Evolutionary conservation across 2,113 vertebrate species (phyloP).

Genomic region (Apistogramma diplotaenia): DNA sequence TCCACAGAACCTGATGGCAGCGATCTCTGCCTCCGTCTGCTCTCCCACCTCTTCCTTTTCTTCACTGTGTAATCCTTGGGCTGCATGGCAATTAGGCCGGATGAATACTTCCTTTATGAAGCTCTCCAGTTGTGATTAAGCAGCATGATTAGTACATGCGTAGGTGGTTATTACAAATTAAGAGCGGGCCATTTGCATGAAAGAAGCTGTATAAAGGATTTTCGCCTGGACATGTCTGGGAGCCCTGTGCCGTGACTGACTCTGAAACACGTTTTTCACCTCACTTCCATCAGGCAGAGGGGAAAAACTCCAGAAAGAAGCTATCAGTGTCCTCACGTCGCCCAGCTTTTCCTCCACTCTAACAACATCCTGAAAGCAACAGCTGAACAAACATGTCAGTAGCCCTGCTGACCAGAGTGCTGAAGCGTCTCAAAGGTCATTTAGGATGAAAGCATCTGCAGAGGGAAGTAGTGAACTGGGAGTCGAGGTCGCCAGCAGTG

Average conservation of each 20-base stretch:
- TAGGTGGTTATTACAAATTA: conserved; percentile 61
- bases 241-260: background rate
- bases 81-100: conserved; percentile 37
- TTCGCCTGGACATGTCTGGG: background rate
- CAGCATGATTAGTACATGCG: conserved; percentile 56
- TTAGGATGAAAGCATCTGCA: conserved; percentile 11
- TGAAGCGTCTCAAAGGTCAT: conserved; percentile 26
- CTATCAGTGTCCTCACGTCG: background rate
- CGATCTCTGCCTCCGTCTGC: conserved; percentile 28
- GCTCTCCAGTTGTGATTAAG: conserved; percentile 54
- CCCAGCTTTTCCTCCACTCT: background rate
- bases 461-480: background rate
- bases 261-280: background rate
- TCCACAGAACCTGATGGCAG: background rate
- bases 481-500: background rate
- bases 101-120: conserved; percentile 43
- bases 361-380: background rate
- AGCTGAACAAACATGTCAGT: conserved; percentile 9
- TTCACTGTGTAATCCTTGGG: conserved; percentile 9
- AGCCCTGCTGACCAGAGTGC: background rate
- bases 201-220: conserved; percentile 22
- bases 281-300: background rate
- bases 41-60: conserved; percentile 6
- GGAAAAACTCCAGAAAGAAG: background rate
- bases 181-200: conserved; percentile 19